Evolutionary conservation across 2,113 vertebrate species (phyloP).

Genomic region (Ameiurus melas): DNA sequence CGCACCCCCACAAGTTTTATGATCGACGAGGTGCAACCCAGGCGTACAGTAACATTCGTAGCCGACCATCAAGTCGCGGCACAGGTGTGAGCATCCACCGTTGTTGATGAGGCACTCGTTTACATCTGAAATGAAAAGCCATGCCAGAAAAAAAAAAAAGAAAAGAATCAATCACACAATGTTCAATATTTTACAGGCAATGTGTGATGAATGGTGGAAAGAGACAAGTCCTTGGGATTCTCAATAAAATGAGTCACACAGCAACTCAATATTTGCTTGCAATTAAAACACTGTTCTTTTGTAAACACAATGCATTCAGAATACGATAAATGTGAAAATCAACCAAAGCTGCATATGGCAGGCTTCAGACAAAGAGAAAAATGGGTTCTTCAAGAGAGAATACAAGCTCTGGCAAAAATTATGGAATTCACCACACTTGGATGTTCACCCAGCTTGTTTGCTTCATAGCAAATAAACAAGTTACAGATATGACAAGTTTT

Average conservation of each 20-base stretch:
- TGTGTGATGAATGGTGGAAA: not conserved
- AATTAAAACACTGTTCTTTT: not conserved
- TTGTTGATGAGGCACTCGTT: slow-evolving; percentile 95
- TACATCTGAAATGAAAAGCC: slow-evolving; percentile 71
- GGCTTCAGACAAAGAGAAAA: not conserved
- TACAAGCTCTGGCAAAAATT: too few relatives aligned
- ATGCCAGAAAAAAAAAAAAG: not conserved
- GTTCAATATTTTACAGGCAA: slow-evolving; percentile 15
- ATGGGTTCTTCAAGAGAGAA: not conserved
- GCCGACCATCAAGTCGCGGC: slow-evolving; percentile 87
- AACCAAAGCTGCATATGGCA: not conserved
- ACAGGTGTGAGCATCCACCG: slow-evolving; percentile 94
- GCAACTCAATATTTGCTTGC: not conserved
- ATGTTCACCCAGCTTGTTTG: too few relatives aligned
- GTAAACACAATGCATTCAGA: not conserved
- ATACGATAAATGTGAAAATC: not conserved
- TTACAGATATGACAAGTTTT: too few relatives aligned
- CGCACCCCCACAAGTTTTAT: slow-evolving; percentile 92
- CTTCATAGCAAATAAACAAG: too few relatives aligned
- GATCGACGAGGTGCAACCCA: slow-evolving; percentile 91
- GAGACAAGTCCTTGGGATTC: slow-evolving; percentile 7
- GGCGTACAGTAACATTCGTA: slow-evolving; percentile 93
- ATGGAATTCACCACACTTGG: too few relatives aligned
- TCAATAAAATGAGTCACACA: not conserved
- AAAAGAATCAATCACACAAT: not conserved